Conservation (phyloP, 2,113 vertebrate species). For the Chinchilla lanigera region DNA sequence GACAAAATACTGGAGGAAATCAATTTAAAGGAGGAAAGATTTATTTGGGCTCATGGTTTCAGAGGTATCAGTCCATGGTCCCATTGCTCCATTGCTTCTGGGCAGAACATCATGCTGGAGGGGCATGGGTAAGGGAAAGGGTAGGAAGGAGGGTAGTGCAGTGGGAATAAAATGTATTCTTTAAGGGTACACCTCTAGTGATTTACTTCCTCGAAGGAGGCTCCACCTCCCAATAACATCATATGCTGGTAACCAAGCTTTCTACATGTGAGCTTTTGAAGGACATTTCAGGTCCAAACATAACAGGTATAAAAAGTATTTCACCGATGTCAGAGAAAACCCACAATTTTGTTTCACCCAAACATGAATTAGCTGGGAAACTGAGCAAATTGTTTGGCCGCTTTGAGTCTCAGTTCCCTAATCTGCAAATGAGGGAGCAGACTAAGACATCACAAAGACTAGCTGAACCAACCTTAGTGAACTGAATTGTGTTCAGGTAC, state of each 20-base stretch:
- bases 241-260: not conserved
- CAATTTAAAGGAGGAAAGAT: not conserved
- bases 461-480: not conserved
- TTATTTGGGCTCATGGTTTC: not conserved
- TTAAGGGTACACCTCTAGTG: not conserved
- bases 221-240: too few relatives aligned
- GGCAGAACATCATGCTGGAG: not conserved
- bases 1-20: not conserved
- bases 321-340: not conserved
- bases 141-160: not conserved
- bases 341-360: not conserved
- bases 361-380: not conserved
- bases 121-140: not conserved
- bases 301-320: not conserved
- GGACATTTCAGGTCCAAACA: not conserved
- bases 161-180: not conserved
- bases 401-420: constrained; percentile 4
- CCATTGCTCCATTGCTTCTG: not conserved
- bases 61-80: not conserved
- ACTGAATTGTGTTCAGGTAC: not conserved
- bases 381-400: not conserved
- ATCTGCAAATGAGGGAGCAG: not conserved
- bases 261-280: not conserved
- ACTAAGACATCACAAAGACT: not conserved
- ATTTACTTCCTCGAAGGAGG: not conserved